Conservation (phyloP, 2,113 vertebrate genomes). For the Antigone vipio region DNA sequence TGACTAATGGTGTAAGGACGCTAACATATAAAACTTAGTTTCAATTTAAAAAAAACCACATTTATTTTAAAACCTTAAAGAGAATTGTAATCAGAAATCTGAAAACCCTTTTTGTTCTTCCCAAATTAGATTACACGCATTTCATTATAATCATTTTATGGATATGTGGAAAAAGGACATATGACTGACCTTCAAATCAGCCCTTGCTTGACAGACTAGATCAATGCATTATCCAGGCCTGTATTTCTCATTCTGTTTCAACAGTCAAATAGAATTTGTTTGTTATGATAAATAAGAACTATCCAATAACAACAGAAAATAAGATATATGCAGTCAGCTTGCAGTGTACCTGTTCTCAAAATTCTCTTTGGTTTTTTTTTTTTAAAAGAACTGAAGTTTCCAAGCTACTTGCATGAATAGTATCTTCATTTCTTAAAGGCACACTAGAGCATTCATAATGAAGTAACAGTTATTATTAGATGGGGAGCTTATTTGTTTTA, state of each 20-base stretch:
- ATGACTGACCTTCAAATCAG: neutral
- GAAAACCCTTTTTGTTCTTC: neutral
- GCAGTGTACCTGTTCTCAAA: neutral
- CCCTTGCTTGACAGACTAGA: neutral
- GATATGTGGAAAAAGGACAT: neutral
- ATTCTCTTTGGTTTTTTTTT: neutral
- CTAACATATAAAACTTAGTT: neutral
- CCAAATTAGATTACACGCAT: neutral
- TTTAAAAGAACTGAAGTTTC: neutral
- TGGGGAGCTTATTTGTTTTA: neutral
- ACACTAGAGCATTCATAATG: neutral
- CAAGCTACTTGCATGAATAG: neutral
- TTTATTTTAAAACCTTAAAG: neutral
- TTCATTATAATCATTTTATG: neutral
- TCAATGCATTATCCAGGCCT: neutral
- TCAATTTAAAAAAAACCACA: neutral
- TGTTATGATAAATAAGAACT: neutral
- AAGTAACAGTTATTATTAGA: neutral
- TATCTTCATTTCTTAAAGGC: neutral
- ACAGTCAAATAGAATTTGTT: neutral
- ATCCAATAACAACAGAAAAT: neutral
- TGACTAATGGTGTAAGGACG: neutral
- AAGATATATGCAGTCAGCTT: neutral
- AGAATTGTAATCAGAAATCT: neutral
- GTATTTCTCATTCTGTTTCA: neutral